phyloP scores from a whole-genome alignment of 1,140 invertebrate species.

The Asobara japonica region DNA sequence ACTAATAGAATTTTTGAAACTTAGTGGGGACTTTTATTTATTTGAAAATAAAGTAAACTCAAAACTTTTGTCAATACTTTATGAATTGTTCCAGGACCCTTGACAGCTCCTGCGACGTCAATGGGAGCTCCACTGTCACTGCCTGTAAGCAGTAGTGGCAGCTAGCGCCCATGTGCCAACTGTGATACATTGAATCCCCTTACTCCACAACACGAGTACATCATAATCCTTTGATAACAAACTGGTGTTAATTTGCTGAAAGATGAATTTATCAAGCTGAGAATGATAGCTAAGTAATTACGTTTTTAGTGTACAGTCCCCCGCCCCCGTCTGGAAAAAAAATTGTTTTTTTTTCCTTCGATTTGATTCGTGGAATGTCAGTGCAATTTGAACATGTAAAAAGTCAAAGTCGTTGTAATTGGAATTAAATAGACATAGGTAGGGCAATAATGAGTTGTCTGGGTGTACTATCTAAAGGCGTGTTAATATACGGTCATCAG shows the following conservation, averaged over 20 bases:
- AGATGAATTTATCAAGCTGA: background rate
- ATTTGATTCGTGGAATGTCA: conserved; percentile 55
- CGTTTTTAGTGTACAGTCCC: conserved; percentile 49
- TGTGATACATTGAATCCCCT: conserved; percentile 64
- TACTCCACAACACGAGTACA: conserved; percentile 56
- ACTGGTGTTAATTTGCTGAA: conserved; percentile 38
- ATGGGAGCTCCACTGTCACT: conserved; percentile 62
- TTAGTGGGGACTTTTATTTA: too few species aligned
- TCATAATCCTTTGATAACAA: conserved; percentile 57
- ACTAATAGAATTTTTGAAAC: too few species aligned
- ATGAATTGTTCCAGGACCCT: conserved; percentile 53
- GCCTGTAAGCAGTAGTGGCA: conserved; percentile 65
- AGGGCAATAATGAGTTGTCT: conserved; percentile 1
- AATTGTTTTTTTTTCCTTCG: background rate
- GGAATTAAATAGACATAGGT: conserved; percentile 2
- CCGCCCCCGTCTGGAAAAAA: conserved; percentile 38
- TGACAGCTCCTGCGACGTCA: conserved; percentile 60
- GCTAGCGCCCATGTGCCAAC: conserved; percentile 65
- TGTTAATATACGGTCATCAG: conserved; percentile 54
- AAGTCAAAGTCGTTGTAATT: background rate
- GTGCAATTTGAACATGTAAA: conserved; percentile 56
- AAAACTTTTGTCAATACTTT: conserved; percentile 15
- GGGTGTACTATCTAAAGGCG: conserved; percentile 35
- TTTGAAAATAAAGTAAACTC: too few species aligned
- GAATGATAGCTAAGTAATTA: conserved; percentile 29